Base-by-base conservation (phyloP, 1,140 invertebrate species). In the Bombus balteatus region DNA sequence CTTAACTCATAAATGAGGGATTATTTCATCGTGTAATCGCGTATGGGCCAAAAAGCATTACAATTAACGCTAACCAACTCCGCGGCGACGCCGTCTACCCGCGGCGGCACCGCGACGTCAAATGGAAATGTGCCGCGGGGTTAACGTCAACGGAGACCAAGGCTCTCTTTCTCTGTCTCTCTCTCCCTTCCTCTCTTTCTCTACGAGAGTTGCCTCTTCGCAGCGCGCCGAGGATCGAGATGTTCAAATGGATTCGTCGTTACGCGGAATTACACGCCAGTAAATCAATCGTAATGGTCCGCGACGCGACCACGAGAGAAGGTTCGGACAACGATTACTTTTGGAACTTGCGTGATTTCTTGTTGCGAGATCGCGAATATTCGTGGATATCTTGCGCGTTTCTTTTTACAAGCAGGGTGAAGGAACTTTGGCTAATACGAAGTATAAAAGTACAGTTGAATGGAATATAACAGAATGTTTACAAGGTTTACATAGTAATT, bases 1-100 rank as follows among this genome's bases (percentile, higher is more conserved):
- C 94, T 95, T 94, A 94, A 94, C 94, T 94, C 93, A 94, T 94
- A 94, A 95, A 95, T 94, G 94, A 94, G 92, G 93, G 92, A 94
- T 95, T 95, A 95, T 95, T 95, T 94, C 94, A 94, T 94, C 92
- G 92, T 93, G 93, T 94, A 94, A 94, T 94, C 94, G 92, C 93
- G 93, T 93, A 94, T 94, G 93, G 93, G 91, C 92, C 92, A 92
- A 94, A 94, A 95, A 94, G 92, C 93, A 95, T 94, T 94, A 93
- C 92, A 94, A 94, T 95, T 95, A 95, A 94, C 92, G 93, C 92
- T 94, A 94, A 94, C 92, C 92, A 94, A 94, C 93, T 94, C 88
- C 88, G 73, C 87, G 90, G 87, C 88, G 78, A 87, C 88, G 88
- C 74, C 88, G 82, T 87, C 85, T 89, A 89, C 88, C 81, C 84